Base-by-base conservation (phyloP, 2,797 vertebrate genomes). In the Centroberyx gerrardi region DNA sequence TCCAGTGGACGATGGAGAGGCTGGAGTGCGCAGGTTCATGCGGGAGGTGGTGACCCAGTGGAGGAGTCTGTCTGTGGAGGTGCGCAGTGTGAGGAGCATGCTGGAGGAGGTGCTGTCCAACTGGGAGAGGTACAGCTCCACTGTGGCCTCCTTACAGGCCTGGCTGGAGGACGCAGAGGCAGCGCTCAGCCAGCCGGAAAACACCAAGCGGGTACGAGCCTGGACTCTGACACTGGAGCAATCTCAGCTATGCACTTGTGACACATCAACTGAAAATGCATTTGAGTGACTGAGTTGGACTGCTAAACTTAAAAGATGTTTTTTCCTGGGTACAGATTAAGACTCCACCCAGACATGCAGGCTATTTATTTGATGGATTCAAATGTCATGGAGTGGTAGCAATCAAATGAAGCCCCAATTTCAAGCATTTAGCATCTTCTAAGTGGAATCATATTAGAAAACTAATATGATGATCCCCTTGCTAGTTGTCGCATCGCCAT, bases 141-240 rank as follows among this genome's bases (percentile, higher is more conserved):
- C 95, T 0, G 97, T 99, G 80, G 94, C 95, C 61, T 94, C 93
- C 74, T 92, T 99, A 48, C 97, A 99, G 80, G 96, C 95, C 75
- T 99, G 97, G 97, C 92, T 99, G 28, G 97, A 99, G 84, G 97
- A 98, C 54, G 97, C 96, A 4, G 97, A 98, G 76, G 96, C 96
- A 77, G 95, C 96, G 88, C 87, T 97, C 18, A 95, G 94, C 79
- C 95, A 97, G 14, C 95, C 96, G 15, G 97, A 99, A 87, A 96
- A 91, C 53, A 94, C 94, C 42, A 97, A 96, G 89, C 96, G 95
- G 96, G 97, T 98, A 94, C 1, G 76, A 61, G 18, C n/a, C 17
- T n/a, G 48, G 55, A 31, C 46, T 4, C 9, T 62, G 28, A 51
- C 53, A 22, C 27, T 22, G 3, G 7, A 38, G 36, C 14, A 22